phyloP scores from a whole-genome alignment of 2,797 vertebrate species.

The Sebastes vulpes region DNA sequence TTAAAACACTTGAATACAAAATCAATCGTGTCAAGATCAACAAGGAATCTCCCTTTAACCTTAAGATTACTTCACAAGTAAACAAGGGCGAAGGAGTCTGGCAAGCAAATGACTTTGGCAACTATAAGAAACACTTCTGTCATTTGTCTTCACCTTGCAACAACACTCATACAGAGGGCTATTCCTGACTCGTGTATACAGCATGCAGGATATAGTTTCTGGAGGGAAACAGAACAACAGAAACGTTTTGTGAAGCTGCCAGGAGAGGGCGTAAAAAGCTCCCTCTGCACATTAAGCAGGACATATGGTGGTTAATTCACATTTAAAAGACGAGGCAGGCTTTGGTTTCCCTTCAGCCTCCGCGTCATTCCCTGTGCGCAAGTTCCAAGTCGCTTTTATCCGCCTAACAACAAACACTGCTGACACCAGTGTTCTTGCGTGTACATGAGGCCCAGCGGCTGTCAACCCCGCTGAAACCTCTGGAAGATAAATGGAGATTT shows the following conservation, averaged over 20 bases:
- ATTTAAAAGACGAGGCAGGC: slow-evolving; percentile 23
- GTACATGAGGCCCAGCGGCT: slow-evolving; percentile 42
- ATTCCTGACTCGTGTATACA: slow-evolving; percentile 84
- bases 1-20: neutral
- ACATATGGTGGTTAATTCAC: slow-evolving; percentile 71
- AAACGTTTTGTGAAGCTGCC: slow-evolving; percentile 24
- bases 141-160: slow-evolving; percentile 79
- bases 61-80: neutral
- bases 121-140: slow-evolving; percentile 30
- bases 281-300: neutral
- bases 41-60: neutral
- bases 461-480: slow-evolving; percentile 73
- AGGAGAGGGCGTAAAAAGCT: slow-evolving; percentile 46
- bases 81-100: neutral
- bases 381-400: slow-evolving; percentile 55
- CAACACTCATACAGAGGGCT: slow-evolving; percentile 85
- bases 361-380: slow-evolving; percentile 35
- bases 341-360: slow-evolving; percentile 58
- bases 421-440: slow-evolving; percentile 70
- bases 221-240: slow-evolving; percentile 68
- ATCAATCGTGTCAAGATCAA: neutral
- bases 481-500: slow-evolving; percentile 80
- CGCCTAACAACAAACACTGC: slow-evolving; percentile 64
- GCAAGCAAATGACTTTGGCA: slow-evolving; percentile 24
- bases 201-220: slow-evolving; percentile 83